Evolutionary conservation across 2,888 invertebrate species (phyloP).

Genomic region (Nezara viridula): DNA sequence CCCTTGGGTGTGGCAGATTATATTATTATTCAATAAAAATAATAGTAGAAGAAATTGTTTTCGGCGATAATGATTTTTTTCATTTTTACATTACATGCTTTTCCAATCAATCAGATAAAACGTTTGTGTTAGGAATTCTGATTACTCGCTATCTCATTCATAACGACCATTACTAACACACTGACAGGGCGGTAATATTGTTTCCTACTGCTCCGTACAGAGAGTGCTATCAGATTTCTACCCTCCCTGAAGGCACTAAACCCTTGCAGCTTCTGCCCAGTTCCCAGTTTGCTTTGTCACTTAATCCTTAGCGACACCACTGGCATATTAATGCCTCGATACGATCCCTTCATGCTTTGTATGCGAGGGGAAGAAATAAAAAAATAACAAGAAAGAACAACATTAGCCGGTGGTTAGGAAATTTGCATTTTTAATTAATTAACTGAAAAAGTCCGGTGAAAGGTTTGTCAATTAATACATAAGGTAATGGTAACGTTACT

Average conservation of each 20-base stretch:
- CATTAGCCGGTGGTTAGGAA: background rate
- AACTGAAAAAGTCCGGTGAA: background rate
- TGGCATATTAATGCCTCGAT: background rate
- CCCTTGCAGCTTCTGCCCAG: background rate
- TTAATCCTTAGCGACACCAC: background rate
- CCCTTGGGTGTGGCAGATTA: too few relatives aligned
- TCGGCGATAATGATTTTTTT: too few relatives aligned
- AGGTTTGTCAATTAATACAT: background rate
- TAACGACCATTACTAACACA: background rate
- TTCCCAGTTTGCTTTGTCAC: background rate
- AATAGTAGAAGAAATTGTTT: too few relatives aligned
- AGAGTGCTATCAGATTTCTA: background rate
- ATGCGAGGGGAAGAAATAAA: background rate
- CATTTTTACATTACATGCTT: too few relatives aligned
- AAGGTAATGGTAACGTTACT: too few relatives aligned
- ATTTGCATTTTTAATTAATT: background rate
- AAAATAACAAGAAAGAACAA: background rate
- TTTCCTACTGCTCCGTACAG: background rate
- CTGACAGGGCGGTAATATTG: background rate
- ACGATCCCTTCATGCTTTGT: background rate
- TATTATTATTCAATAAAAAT: too few relatives aligned
- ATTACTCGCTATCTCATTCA: background rate
- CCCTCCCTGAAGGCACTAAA: background rate
- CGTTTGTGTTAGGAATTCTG: too few relatives aligned
- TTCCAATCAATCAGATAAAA: too few relatives aligned